Conservation (phyloP, 2,888 invertebrate genomes). For the Aspidiotus destructor region DNA sequence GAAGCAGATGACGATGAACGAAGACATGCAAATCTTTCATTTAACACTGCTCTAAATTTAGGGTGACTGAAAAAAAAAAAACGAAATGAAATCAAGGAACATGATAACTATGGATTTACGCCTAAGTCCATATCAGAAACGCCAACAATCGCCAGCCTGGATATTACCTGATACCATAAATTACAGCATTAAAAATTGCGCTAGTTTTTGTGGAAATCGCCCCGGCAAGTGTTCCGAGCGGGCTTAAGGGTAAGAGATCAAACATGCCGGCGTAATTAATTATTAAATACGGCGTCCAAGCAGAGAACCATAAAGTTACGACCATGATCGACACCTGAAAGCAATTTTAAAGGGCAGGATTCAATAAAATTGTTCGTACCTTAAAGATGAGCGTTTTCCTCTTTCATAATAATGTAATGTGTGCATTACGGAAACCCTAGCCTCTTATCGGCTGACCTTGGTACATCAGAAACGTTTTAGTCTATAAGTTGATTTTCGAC, state of each 20-base stretch:
- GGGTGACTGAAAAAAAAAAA: background rate
- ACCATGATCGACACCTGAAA: constrained; percentile 73
- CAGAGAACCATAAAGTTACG: constrained; percentile 76
- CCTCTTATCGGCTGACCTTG: too few species aligned
- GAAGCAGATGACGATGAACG: background rate
- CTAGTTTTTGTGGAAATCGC: constrained; percentile 86
- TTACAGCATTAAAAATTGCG: constrained; percentile 81
- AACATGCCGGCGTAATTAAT: constrained; percentile 74
- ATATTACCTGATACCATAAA: constrained; percentile 72
- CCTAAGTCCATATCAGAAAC: background rate
- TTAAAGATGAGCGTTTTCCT: background rate
- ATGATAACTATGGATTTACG: background rate
- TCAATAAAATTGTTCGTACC: constrained; percentile 4
- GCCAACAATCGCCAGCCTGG: background rate
- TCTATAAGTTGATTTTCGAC: too few species aligned
- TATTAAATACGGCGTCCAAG: constrained; percentile 78
- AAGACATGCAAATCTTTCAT: background rate
- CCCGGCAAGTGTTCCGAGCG: constrained; percentile 76
- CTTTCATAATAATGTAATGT: too few species aligned
- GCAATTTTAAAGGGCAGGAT: too few species aligned
- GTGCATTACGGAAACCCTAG: too few species aligned
- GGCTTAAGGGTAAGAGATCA: constrained; percentile 60
- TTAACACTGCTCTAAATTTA: background rate
- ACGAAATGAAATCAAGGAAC: too few species aligned
- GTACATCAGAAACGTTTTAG: too few species aligned